These are phyloP conservation scores for Oncorhynchus tshawytscha DNA, from an alignment of 2,113 vertebrate genomes.

Conservation along the genomic window DNA sequence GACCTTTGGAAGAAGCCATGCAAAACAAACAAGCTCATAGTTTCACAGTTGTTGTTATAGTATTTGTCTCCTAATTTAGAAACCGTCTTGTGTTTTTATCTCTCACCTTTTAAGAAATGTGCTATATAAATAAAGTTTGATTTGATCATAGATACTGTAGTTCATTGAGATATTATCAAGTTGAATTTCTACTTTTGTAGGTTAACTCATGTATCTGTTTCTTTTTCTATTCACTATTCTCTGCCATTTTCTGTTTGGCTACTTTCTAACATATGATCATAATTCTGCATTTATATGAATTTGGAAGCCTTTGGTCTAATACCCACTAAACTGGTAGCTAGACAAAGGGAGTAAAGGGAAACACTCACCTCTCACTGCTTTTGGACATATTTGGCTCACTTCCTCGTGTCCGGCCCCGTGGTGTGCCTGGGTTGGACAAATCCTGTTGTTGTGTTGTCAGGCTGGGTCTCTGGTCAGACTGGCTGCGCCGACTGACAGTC, in stretches of 20 bases:
- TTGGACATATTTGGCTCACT: not conserved
- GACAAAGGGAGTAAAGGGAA: not conserved
- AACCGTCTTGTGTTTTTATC: not conserved
- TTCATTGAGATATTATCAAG: not conserved
- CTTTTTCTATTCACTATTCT: too few relatives aligned
- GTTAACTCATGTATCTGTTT: not conserved
- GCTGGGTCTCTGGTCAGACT: conserved; percentile 67
- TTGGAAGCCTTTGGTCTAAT: not conserved
- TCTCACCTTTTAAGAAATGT: too few relatives aligned
- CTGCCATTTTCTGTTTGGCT: not conserved
- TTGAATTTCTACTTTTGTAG: not conserved
- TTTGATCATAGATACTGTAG: not conserved
- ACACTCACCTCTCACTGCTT: not conserved
- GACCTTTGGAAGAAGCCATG: not conserved
- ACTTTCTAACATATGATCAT: not conserved
- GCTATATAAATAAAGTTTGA: too few relatives aligned
- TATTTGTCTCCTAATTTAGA: not conserved
- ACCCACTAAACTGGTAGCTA: not conserved
- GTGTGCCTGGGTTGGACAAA: not conserved
- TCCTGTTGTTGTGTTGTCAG: not conserved
- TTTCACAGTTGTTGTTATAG: not conserved
- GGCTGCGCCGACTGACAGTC: conserved; percentile 69
- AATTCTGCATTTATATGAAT: not conserved
- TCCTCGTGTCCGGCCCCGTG: not conserved
- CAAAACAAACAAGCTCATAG: not conserved